Base-by-base conservation (phyloP, 2,113 vertebrate genomes). In the Xiphophorus hellerii region DNA sequence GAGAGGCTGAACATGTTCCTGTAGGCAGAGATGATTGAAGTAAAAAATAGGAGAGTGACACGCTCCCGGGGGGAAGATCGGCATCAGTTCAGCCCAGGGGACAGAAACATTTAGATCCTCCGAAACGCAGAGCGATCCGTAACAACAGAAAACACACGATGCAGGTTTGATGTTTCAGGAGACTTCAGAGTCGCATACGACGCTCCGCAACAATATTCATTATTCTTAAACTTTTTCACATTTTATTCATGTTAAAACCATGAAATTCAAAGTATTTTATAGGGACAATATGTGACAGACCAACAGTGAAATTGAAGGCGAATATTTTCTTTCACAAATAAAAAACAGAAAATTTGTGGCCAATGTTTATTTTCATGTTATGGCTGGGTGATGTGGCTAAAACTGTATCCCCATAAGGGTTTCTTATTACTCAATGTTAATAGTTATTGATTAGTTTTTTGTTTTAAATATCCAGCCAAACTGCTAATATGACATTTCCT, bases 11-110 rank as follows among this genome's bases (percentile, higher is more conserved):
- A 69, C 28, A 73, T 77, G 78, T 66, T 83, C 29, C 35, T 81
- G 39, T n/a, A 44, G 72, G 68, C 65, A 71, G 72, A 82, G 44
- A 80, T 83, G 80, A 76, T 25, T 82, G 71, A 89, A 77, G 83
- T 85, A 48, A 84, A 87, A 28, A 80, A 86, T 48, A 42, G 69
- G 76, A 78, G 31, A 54, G 35, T 54, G 51, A 76, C 60, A 28
- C 65, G 33, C 7, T 81, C 54, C 7, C 10, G 25, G 39, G 35
- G 35, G 10, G 10, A 11, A 10, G 2, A 37, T 37, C 67, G 77
- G 69, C 33, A 39, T 60, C 31, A 25, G 44, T 44, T 68, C 69
- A 70, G 74, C 74, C 80, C 80, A 77, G 68, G 3, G 42, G 42
- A 85, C 66, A 73, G 11, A 80, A n/a, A 83, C 69, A 69, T 63